Percentiles rank a stretch among this genome's conserved stretches.
phyloP scores from a whole-genome alignment of 2,888 invertebrate genomes.

The Trissolcus japonicus region DNA sequence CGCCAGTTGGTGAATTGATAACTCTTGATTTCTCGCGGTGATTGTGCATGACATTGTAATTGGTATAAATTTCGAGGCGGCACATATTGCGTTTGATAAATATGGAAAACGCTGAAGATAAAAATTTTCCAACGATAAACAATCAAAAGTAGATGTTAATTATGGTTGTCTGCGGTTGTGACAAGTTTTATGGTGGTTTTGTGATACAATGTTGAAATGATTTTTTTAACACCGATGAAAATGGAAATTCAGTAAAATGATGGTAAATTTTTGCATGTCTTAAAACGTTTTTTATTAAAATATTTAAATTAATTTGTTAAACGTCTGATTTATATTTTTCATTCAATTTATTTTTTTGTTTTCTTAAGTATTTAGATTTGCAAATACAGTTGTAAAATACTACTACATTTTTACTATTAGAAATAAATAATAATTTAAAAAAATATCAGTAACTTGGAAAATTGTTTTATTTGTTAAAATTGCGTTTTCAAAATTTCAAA shows the following conservation, averaged over 20 bases:
- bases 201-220: constrained; percentile 2
- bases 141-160: neutral
- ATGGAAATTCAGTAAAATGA: constrained; percentile 23
- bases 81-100: neutral
- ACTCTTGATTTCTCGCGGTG: neutral
- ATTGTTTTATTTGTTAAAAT: too few species aligned
- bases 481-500: too few species aligned
- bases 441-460: too few species aligned
- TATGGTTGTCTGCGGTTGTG: neutral
- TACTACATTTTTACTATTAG: too few species aligned
- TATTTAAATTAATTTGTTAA: neutral
- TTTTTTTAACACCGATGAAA: constrained; percentile 13
- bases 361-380: too few species aligned
- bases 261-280: constrained; percentile 3
- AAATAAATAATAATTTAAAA: too few species aligned
- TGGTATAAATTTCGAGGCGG: neutral
- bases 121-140: neutral
- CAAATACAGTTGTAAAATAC: too few species aligned
- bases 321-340: neutral
- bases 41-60: neutral
- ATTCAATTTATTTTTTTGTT: neutral
- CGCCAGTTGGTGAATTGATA: too few species aligned
- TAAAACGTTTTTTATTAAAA: neutral
- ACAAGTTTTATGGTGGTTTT: constrained; percentile 8
- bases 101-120: neutral